Percentiles rank a stretch among this genome's conserved stretches.
Conservation (phyloP, 2,113 vertebrate species). For the Notarius quadriscutis region DNA sequence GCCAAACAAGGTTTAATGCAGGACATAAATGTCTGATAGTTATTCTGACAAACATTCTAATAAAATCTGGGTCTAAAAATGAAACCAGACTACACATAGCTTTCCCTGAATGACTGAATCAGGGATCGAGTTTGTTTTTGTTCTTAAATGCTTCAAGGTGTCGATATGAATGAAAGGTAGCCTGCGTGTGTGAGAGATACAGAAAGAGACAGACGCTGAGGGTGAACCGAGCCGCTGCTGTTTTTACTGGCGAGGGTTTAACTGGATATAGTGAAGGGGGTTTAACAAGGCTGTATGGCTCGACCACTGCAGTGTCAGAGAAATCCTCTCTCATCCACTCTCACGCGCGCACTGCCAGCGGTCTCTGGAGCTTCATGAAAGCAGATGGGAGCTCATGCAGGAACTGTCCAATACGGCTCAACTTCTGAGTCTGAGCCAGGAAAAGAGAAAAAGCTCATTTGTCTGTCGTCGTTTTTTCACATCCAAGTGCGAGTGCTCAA, state of each 20-base stretch:
- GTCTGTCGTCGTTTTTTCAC: conserved; percentile 41
- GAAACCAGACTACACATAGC: background rate
- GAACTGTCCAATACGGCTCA: conserved; percentile 58
- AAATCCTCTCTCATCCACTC: conserved; percentile 31
- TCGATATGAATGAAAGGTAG: conserved; percentile 4
- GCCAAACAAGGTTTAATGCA: background rate
- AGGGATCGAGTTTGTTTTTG: background rate
- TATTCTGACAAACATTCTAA: background rate
- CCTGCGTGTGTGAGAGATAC: background rate
- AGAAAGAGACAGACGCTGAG: background rate
- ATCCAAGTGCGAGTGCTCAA: conserved; percentile 38
- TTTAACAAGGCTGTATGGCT: conserved; percentile 65
- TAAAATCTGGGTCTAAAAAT: background rate
- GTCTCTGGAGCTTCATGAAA: conserved; percentile 13
- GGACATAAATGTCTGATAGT: background rate
- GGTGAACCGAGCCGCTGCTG: conserved; percentile 41
- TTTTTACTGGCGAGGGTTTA: conserved; percentile 55
- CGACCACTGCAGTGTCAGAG: conserved; percentile 53
- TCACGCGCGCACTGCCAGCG: conserved; percentile 12
- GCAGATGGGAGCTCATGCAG: conserved; percentile 44
- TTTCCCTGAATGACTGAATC: background rate
- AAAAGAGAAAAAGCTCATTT: conserved; percentile 55
- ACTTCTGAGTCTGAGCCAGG: conserved; percentile 56
- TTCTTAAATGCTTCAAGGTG: background rate
- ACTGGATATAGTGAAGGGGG: conserved; percentile 39